Evolutionary conservation across 2,888 invertebrate species (phyloP).

Genomic region (Ecliptopera silaceata): DNA sequence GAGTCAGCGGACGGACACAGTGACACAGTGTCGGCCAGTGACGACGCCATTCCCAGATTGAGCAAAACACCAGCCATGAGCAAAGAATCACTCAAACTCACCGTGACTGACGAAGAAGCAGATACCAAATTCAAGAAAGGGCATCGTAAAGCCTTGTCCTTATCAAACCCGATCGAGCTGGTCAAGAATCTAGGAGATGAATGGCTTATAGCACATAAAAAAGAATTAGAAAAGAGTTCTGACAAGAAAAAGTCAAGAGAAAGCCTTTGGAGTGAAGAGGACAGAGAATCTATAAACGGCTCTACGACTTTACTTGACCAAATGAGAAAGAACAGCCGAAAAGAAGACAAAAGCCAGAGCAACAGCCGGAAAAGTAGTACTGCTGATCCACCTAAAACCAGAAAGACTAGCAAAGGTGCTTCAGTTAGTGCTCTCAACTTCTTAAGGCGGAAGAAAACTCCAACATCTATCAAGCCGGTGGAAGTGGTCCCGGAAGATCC

Average conservation of each 20-base stretch:
- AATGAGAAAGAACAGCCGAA: slow-evolving; percentile 68
- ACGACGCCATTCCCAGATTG: slow-evolving; percentile 68
- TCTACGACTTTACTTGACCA: slow-evolving; percentile 67
- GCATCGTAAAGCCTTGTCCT: slow-evolving; percentile 77
- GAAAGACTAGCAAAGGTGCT: slow-evolving; percentile 73
- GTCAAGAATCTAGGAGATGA: slow-evolving; percentile 76
- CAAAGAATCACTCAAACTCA: slow-evolving; percentile 75
- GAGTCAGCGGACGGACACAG: slow-evolving; percentile 78
- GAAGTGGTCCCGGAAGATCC: slow-evolving; percentile 70
- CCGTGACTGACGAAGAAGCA: slow-evolving; percentile 75
- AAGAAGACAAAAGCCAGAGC: slow-evolving; percentile 63
- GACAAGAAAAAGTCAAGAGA: slow-evolving; percentile 77
- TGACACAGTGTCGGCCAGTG: slow-evolving; percentile 74
- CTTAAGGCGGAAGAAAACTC: slow-evolving; percentile 71
- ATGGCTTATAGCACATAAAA: slow-evolving; percentile 70
- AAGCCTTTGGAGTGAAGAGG: slow-evolving; percentile 78
- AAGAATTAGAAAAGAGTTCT: slow-evolving; percentile 65
- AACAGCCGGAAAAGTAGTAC: slow-evolving; percentile 64
- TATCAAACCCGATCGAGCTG: slow-evolving; percentile 77
- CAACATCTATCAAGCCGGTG: slow-evolving; percentile 64
- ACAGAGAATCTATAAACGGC: slow-evolving; percentile 71
- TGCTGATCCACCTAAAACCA: slow-evolving; percentile 63
- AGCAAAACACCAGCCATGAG: slow-evolving; percentile 72
- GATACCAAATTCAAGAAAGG: slow-evolving; percentile 66
- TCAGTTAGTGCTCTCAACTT: slow-evolving; percentile 75